These are phyloP conservation scores for Leptarthrus brevirostris DNA, from an alignment of 2,888 invertebrate genomes.

Conservation along the genomic window DNA sequence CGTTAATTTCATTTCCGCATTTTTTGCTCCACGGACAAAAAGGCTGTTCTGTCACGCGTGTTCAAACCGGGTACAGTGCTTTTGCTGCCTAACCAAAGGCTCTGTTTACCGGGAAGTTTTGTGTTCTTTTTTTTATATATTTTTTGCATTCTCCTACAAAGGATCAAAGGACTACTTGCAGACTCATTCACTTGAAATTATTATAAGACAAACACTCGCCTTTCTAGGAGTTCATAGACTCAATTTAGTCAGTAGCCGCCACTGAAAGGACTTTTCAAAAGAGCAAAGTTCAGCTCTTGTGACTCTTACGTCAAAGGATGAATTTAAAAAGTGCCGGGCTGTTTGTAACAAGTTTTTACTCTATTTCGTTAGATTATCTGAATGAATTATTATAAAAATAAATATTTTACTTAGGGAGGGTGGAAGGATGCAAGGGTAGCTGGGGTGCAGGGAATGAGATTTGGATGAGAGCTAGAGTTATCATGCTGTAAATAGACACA, in stretches of 20 bases:
- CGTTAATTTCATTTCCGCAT: conserved; percentile 54
- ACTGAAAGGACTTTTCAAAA: neutral
- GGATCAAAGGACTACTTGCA: conserved; percentile 46
- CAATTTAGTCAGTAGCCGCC: neutral
- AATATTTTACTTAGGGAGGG: too few relatives aligned
- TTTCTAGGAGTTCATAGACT: conserved; percentile 22
- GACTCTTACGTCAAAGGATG: neutral
- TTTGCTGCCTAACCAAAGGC: neutral
- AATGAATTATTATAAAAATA: too few relatives aligned
- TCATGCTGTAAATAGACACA: too few relatives aligned
- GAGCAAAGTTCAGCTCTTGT: neutral
- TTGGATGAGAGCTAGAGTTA: too few relatives aligned
- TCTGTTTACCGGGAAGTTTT: neutral
- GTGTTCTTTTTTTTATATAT: conserved; percentile 11
- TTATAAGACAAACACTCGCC: conserved; percentile 42
- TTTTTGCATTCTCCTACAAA: conserved; percentile 15
- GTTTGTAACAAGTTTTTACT: too few relatives aligned
- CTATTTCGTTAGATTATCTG: too few relatives aligned
- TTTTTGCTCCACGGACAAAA: conserved; percentile 47
- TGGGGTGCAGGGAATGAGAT: too few relatives aligned
- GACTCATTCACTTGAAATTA: conserved; percentile 42
- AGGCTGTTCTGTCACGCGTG: conserved; percentile 33
- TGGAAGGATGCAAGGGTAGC: too few relatives aligned
- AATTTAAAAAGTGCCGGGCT: too few relatives aligned
- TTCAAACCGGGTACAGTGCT: neutral